Percentiles rank a stretch among this genome's conserved stretches.
Conservation (phyloP, 2,888 invertebrate genomes). For the Diarsia brunnea region DNA sequence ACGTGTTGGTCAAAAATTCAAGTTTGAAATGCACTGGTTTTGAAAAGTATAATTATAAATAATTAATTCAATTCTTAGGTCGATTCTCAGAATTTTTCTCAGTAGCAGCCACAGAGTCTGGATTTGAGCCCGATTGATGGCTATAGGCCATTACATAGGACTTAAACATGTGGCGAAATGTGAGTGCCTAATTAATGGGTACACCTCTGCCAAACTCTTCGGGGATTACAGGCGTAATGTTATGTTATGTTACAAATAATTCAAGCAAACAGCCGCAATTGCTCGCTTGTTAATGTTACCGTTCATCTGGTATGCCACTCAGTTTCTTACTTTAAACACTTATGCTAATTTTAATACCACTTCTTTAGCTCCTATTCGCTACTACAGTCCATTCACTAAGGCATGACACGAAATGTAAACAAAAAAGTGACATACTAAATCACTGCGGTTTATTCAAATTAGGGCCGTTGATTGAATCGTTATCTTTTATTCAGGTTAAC, state of each 20-base stretch:
- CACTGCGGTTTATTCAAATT: slow-evolving; percentile 33
- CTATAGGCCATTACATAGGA: too few relatives aligned
- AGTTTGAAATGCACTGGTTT: slow-evolving; percentile 7
- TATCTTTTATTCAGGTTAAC: slow-evolving; percentile 26
- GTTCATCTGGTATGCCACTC: slow-evolving; percentile 8
- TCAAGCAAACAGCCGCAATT: slow-evolving; percentile 7
- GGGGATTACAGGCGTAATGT: too few relatives aligned
- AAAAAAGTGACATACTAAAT: slow-evolving; percentile 30
- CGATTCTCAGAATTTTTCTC: too few relatives aligned
- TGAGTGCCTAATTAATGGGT: too few relatives aligned
- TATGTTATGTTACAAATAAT: background rate
- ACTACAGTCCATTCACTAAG: slow-evolving; percentile 4
- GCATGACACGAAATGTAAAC: slow-evolving; percentile 1
- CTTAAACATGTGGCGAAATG: too few relatives aligned
- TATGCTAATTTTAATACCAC: slow-evolving; percentile 22
- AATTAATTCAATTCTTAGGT: background rate
- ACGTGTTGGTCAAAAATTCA: background rate
- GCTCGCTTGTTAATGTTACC: slow-evolving; percentile 12
- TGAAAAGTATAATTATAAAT: background rate
- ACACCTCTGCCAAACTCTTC: too few relatives aligned
- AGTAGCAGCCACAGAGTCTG: too few relatives aligned
- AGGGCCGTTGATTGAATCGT: slow-evolving; percentile 31
- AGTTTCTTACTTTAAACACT: slow-evolving; percentile 15
- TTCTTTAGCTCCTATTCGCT: background rate
- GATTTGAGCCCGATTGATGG: too few relatives aligned